phyloP scores from a whole-genome alignment of 2,888 invertebrate species.

The Thumatha senex region DNA sequence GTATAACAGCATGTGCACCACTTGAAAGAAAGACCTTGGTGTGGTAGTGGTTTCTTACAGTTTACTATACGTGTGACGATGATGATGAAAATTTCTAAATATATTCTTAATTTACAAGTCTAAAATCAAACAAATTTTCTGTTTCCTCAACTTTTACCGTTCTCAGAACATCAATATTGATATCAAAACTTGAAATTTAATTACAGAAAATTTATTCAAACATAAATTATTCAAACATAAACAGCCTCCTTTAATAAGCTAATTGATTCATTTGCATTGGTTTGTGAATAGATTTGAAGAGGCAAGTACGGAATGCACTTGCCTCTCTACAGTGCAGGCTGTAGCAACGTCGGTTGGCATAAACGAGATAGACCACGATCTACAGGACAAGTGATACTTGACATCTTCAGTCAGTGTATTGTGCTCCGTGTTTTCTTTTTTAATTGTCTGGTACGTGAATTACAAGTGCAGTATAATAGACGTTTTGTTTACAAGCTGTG shows the following conservation, averaged over 20 bases:
- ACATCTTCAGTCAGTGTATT: constrained; percentile 54
- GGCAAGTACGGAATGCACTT: constrained; percentile 41
- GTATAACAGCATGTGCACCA: too few relatives aligned
- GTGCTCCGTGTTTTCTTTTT: constrained; percentile 55
- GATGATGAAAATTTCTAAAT: too few relatives aligned
- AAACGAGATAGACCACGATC: constrained; percentile 73
- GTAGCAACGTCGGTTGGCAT: constrained; percentile 43
- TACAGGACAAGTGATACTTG: constrained; percentile 58
- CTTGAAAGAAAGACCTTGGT: too few relatives aligned
- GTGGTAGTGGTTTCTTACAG: too few relatives aligned
- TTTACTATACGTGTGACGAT: too few relatives aligned
- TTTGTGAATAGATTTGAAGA: constrained; percentile 30
- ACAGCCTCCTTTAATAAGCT: constrained; percentile 29
- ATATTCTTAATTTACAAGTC: too few relatives aligned
- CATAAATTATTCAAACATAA: neutral
- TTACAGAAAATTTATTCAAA: neutral
- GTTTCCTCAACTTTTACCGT: too few relatives aligned
- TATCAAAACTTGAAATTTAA: too few relatives aligned
- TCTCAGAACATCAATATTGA: too few relatives aligned
- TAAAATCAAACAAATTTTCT: neutral
- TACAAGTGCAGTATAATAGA: constrained; percentile 17
- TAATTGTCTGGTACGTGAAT: constrained; percentile 40
- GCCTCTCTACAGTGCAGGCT: constrained; percentile 41
- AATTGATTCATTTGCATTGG: constrained; percentile 42
- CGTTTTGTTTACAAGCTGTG: constrained; percentile 7